A percentile compares a stretch with the other conserved stretches of the same genome.
phyloP scores from a whole-genome alignment of 2,113 vertebrate genomes.

The Pogona vitticeps region DNA sequence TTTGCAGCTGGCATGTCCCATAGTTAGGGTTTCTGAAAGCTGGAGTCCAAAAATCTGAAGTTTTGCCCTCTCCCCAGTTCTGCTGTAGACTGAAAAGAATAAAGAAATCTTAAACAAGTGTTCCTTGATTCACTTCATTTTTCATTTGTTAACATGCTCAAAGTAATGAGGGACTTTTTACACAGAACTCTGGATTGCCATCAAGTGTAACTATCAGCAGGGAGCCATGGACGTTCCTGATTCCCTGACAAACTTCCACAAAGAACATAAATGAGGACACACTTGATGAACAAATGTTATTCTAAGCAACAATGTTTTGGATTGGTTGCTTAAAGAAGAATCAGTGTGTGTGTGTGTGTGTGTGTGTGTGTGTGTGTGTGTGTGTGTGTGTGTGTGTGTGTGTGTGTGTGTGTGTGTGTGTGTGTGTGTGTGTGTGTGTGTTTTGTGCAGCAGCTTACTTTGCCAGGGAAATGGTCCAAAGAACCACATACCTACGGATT shows the following conservation, averaged over 20 bases:
- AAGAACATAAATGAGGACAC: not conserved
- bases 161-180: not conserved
- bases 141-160: not conserved
- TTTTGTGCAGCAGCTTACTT: constrained; percentile 27
- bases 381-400: too few species aligned
- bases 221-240: not conserved
- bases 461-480: constrained; percentile 24
- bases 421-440: too few species aligned
- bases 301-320: not conserved
- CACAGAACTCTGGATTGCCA: not conserved
- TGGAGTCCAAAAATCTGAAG: not conserved
- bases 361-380: too few species aligned
- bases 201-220: not conserved
- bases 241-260: not conserved
- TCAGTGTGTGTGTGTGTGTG: not conserved
- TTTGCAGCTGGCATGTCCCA: too few species aligned
- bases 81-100: not conserved
- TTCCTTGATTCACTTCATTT: not conserved
- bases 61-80: not conserved
- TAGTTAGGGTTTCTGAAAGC: not conserved
- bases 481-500: constrained; percentile 30
- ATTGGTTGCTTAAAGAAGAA: constrained; percentile 15
- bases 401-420: too few species aligned
- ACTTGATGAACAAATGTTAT: not conserved
- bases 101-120: not conserved